Evolutionary conservation across 1,140 invertebrate genomes (phyloP), one percentile per base, ranked within the genome.

Genomic region (Ooceraea biroi): DNA sequence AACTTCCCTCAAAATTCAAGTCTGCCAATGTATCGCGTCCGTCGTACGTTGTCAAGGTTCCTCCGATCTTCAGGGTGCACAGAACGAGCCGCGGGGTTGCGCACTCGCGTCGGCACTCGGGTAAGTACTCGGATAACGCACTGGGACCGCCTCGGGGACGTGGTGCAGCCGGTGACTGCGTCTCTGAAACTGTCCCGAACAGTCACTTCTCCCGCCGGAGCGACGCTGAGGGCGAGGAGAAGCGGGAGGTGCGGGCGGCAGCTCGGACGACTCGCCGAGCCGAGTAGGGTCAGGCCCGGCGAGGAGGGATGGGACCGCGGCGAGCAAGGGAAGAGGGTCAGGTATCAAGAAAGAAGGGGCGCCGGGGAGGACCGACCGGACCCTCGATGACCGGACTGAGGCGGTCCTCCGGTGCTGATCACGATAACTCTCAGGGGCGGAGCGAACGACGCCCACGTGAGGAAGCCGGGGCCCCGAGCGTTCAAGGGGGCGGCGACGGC

Each of bases 101-200:
- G 11, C 48, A 68, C 30, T 68, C 76, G 63, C 76, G 41, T 48
- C 25, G 30, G 36, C 27, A 46, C 68, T 55, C 55, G 74, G 52
- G 46, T 69, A 36, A 25, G 19, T 11, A 48, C 36, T 36, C 36
- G 69, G 48, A 22, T 57, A 36, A 77, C 60, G 66, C 73, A 61
- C 36, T 2, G 7, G 76, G 66, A 76, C 68, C 83, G 90, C 82
- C 85, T 83, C 82, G 82, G 72, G 84, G 69, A 91, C 92, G 93
- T 92, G 91, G 91, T 92, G 93, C 92, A 93, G 93, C 90, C 92
- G 93, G 84, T 92, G 93, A 94, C 93, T 94, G 94, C 93, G 90
- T 86, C 91, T 93, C 86, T 90, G 89, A 85, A 92, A 93, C 94
- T 94, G 93, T 90, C 90, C 90, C 91, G 93, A 90, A 93, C 89